phyloP scores from a whole-genome alignment of 2,888 invertebrate genomes.

The Nomada lathburiana region DNA sequence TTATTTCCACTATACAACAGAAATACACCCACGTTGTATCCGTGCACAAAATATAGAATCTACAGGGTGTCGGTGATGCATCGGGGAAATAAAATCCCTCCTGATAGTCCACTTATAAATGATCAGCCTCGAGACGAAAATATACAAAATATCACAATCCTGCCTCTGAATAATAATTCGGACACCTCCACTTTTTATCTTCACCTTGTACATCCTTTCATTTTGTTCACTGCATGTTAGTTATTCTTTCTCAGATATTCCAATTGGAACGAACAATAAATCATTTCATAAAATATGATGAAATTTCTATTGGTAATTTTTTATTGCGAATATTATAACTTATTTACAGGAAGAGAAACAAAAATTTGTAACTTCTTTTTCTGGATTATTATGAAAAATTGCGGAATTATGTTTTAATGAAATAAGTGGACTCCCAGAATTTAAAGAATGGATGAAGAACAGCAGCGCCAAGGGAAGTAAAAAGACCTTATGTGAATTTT shows the following conservation, averaged over 20 bases:
- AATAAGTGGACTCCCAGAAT: too few species aligned
- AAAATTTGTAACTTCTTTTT: too few species aligned
- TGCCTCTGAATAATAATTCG: not conserved
- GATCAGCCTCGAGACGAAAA: not conserved
- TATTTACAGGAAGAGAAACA: too few species aligned
- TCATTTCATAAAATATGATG: too few species aligned
- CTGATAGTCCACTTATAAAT: not conserved
- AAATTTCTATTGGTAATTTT: too few species aligned
- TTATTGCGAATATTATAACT: too few species aligned
- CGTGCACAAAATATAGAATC: slow-evolving; percentile 7
- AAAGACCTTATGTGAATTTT: too few species aligned
- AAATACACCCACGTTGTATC: slow-evolving; percentile 5
- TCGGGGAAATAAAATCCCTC: slow-evolving; percentile 29
- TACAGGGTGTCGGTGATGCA: not conserved
- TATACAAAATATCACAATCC: not conserved
- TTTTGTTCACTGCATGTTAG: not conserved
- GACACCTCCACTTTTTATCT: not conserved
- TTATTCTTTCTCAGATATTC: not conserved
- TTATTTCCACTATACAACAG: slow-evolving; percentile 11
- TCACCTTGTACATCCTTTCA: too few species aligned
- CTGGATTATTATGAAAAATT: too few species aligned
- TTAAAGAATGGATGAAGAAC: too few species aligned
- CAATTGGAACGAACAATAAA: not conserved
- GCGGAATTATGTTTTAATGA: too few species aligned
- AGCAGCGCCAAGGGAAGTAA: too few species aligned